Evolutionary conservation across 2,113 vertebrate species (phyloP).

Genomic region (Gallinago undulata): DNA sequence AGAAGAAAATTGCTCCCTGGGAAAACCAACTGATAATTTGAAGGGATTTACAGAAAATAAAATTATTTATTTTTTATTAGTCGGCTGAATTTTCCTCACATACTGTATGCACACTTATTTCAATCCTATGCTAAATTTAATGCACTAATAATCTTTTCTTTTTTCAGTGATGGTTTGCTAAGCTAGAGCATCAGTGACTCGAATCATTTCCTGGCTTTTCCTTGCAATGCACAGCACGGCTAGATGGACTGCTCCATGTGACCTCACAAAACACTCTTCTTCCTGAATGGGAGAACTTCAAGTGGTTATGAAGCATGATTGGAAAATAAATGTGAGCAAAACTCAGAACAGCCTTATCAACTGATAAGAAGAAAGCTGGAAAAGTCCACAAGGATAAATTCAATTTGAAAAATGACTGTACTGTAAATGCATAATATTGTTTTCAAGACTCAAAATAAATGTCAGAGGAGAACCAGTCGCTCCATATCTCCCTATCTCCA

Average conservation of each 20-base stretch:
- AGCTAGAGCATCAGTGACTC: neutral
- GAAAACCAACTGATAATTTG: neutral
- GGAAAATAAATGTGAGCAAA: conserved; percentile 29
- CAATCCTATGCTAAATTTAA: neutral
- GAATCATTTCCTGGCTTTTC: neutral
- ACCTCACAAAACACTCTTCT: neutral
- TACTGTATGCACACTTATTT: neutral
- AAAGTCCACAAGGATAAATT: conserved; percentile 33
- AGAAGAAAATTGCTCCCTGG: neutral
- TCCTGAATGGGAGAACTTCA: neutral
- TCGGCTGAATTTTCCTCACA: neutral
- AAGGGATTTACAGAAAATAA: neutral
- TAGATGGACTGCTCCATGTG: neutral
- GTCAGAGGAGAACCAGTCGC: conserved; percentile 48
- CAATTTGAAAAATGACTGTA: conserved; percentile 47
- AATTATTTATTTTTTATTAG: neutral
- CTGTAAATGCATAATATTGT: conserved; percentile 44
- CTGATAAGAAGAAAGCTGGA: conserved; percentile 8
- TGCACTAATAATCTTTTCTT: neutral
- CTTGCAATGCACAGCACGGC: neutral
- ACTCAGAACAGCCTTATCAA: neutral
- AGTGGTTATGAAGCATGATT: neutral
- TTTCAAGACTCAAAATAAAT: conserved; percentile 63
- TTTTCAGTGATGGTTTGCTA: neutral
- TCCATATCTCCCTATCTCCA: conserved; percentile 40